A percentile compares a stretch with the other conserved stretches of the same genome.
Conservation (phyloP, 2,888 invertebrate species). For the Schizotus pectinicornis region DNA sequence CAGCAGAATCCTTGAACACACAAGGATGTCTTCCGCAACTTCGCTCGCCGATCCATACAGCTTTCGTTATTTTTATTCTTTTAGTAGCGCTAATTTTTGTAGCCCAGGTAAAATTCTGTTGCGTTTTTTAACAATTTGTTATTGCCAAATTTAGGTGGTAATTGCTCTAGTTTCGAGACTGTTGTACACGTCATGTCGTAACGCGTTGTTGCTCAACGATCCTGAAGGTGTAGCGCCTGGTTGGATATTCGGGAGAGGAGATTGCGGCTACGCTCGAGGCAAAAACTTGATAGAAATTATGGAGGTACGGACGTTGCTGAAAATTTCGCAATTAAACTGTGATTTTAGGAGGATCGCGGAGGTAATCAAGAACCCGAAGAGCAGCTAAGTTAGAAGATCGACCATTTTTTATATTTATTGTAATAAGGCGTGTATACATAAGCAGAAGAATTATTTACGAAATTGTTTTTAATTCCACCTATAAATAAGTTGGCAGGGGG, state of each 20-base stretch:
- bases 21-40: conserved; percentile 54
- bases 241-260: conserved; percentile 57
- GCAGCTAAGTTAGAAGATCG: no score
- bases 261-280: conserved; percentile 51
- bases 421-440: conserved; percentile 14
- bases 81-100: conserved; percentile 40
- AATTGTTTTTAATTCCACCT: no score
- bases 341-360: neutral
- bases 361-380: neutral
- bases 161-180: conserved; percentile 63
- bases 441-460: conserved; percentile 10
- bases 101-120: conserved; percentile 46
- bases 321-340: conserved; percentile 1
- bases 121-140: conserved; percentile 33
- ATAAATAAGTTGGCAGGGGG: no score
- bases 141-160: conserved; percentile 46
- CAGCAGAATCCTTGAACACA: conserved; percentile 52
- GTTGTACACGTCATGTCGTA: conserved; percentile 63
- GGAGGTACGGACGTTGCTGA: conserved; percentile 32
- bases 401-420: conserved; percentile 6
- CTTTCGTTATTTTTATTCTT: conserved; percentile 44
- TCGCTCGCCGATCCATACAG: conserved; percentile 46
- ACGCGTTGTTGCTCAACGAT: conserved; percentile 62
- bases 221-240: conserved; percentile 59
- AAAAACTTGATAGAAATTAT: conserved; percentile 52